phyloP scores from a whole-genome alignment of 2,113 vertebrate genomes.

The Lagopus leucura region DNA sequence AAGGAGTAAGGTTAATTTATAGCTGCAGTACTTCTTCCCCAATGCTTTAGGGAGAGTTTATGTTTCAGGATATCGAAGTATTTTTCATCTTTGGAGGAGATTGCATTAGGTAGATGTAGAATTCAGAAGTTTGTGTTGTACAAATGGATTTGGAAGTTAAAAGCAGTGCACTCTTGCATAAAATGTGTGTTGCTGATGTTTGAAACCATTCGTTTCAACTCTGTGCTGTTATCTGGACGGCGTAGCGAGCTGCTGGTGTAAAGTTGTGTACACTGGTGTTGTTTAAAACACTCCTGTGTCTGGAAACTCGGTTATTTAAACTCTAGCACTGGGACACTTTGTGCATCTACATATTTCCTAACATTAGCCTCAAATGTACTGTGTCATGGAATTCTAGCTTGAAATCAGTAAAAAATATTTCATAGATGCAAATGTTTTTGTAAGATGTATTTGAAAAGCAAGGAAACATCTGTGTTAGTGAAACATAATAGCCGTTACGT shows the following conservation, averaged over 20 bases:
- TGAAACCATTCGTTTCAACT: background rate
- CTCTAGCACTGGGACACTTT: no score
- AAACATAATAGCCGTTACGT: background rate
- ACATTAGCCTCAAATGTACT: background rate
- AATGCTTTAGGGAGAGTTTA: background rate
- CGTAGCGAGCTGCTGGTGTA: background rate
- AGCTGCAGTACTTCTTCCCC: rapidly evolving
- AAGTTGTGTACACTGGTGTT: rapidly evolving
- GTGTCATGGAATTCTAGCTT: background rate
- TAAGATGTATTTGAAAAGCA: background rate
- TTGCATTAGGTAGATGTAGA: background rate
- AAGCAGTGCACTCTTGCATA: background rate
- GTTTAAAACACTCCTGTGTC: background rate
- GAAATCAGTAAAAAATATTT: background rate
- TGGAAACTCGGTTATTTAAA: background rate
- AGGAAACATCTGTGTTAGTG: no score
- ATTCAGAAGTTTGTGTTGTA: background rate
- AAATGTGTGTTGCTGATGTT: background rate
- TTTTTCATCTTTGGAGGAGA: background rate
- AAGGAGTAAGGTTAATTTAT: background rate
- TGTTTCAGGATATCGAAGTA: background rate
- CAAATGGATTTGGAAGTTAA: background rate
- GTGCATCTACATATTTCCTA: background rate
- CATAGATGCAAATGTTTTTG: no score
- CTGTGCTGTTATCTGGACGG: rapidly evolving